Evolutionary conservation across 2,888 invertebrate genomes (phyloP), one percentile per base, ranked within the genome.

Genomic region (Drosophila longiperda): DNA sequence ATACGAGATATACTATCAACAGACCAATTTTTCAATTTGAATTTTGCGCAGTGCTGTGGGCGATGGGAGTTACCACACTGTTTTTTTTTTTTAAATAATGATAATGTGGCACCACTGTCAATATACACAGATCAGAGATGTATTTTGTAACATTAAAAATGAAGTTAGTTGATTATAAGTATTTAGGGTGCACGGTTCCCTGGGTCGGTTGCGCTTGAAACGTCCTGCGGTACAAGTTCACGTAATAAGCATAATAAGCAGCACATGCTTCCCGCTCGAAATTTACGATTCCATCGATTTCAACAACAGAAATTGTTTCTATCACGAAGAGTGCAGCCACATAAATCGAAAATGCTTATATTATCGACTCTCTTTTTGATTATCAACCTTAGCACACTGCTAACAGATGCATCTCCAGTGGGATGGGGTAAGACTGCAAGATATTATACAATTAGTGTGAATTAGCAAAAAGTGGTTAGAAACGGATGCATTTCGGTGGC

Each of bases 381-480:
- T 67, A 32, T 61, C 40, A 55, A 40, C 20, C 50, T 64, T 33
- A 49, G 45, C n/a, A 20, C 49, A 52, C 71, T 57, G 32, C 8
- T 59, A 50, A 29, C 66, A 45, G 45, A 59, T 45, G 85, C 71
- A 70, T 71, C 78, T n/a, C 74, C 85, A 23, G 63, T 76, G n/a
- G 79, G 76, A 29, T 84, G 85, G 85, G 84, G 84, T 84, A 87
- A 84, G 83, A 61, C 32, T 63, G 20, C 9, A 38, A 60, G 5
- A 8, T 62, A 70, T 82, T 80, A 81, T 62, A 74, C 70, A 81
- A 80, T 79, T 55, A 6, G 55, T 75, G 49, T 12, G 12, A 63
- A 55, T 45, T 48, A 33, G 12, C 54, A 49, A 34, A 17, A 34
- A 17, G 52, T 65, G 50, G 45, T 69, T 64, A 66, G 53, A 70